Conservation (phyloP, 2,888 invertebrate genomes). For the Thumatha senex region DNA sequence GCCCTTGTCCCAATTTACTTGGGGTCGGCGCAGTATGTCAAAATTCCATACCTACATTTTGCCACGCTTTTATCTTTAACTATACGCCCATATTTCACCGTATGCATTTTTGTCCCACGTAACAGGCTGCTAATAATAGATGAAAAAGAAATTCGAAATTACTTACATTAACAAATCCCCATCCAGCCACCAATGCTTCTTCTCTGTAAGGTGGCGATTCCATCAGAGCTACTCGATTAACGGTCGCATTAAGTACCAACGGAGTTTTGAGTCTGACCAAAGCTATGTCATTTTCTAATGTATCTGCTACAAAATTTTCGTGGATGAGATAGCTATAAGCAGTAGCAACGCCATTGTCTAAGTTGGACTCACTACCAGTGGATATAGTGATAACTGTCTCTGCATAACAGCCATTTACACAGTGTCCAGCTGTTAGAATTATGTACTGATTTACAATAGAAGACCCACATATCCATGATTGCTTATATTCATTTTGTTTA, state of each 20-base stretch:
- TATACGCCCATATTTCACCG: too few relatives aligned
- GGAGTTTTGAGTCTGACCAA: conserved; percentile 24
- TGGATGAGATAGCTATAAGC: conserved; percentile 22
- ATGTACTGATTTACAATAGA: conserved; percentile 41
- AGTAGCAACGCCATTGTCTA: not conserved
- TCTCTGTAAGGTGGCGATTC: conserved; percentile 8
- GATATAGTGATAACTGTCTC: not conserved
- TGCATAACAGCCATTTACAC: conserved; percentile 17
- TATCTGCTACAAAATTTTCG: conserved; percentile 20
- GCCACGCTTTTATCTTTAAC: too few relatives aligned
- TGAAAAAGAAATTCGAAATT: not conserved
- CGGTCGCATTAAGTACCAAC: conserved; percentile 34
- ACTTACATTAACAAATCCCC: conserved; percentile 53
- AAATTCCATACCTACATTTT: too few relatives aligned
- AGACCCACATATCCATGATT: conserved; percentile 35
- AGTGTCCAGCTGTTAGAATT: conserved; percentile 42
- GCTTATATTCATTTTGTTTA: not conserved
- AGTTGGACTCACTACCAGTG: conserved; percentile 13
- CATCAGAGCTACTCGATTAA: conserved; percentile 44
- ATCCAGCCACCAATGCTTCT: conserved; percentile 46
- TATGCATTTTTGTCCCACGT: too few relatives aligned
- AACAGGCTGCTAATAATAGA: too few relatives aligned
- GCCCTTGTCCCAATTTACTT: too few relatives aligned
- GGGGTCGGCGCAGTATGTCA: too few relatives aligned
- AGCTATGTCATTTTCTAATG: conserved; percentile 43